Base-by-base conservation (phyloP, 1,140 invertebrate species). In the Brachystomella parvula region DNA sequence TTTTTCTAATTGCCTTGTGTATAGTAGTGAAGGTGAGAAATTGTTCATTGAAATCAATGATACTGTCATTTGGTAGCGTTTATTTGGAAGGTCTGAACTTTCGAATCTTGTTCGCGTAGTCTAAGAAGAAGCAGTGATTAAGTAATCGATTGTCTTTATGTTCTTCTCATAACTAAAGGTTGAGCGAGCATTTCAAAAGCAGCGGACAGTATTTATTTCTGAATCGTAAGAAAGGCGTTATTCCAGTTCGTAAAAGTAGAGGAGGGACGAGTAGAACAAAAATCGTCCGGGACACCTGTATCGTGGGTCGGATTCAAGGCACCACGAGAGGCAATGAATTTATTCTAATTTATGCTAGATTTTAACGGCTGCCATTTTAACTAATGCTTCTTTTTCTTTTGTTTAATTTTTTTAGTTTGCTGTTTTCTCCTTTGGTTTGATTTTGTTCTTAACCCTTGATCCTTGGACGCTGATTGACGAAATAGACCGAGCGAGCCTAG, bases 231-330 rank as follows among this genome's bases (percentile, higher is more conserved):
- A 84, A 84, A 74, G 83, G 82, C 74, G 76, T 84, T 64, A 84
- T 84, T 70, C 29, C 62, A n/a, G 24, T 44, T 26, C 35, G 47
- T 24, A 63, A 67, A 47, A 49, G 59, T 30, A 28, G n/a, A 28
- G 44, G 81, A 84, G 39, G 83, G 85, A 75, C 85, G 86, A 78
- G 83, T 84, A 53, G 21, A 6, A 53, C 24, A 77, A 93, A 92
- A 66, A 82, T 85, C 70, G 82, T 89, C 75, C 84, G 96, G 74
- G 95, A 96, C 77, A 84, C 84, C 74, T 88, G 90, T 75, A 94
- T 92, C 85, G 88, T 99, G 76, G 96, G 96, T 74, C 71, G 96
- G 96, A 73, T 99, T 99, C 82, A 98, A 98, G 81, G 96, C 96
- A 61, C 96, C 96, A 47, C 19, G 89, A 80, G 96, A 99, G 85